phyloP scores from a whole-genome alignment of 2,797 vertebrate species.

The Gymnopithys bicolor region DNA sequence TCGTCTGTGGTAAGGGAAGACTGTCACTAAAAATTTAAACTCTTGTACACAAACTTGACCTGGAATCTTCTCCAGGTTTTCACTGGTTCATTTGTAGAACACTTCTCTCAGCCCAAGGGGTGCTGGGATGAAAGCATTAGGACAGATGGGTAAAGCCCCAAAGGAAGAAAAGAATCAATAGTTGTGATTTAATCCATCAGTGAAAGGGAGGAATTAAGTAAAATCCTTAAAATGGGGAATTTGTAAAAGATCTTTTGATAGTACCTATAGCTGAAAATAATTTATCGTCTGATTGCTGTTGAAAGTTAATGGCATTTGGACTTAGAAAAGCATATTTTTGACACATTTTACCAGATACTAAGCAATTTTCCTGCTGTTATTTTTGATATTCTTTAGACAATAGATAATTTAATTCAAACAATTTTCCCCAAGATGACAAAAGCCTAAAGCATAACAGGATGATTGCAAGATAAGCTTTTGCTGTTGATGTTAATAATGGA shows the following conservation, averaged over 20 bases:
- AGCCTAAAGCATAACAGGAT: conserved; percentile 50
- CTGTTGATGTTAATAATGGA: conserved; percentile 32
- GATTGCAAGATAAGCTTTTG: conserved; percentile 46
- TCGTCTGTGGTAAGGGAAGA: conserved; percentile 85
- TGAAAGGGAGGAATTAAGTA: conserved; percentile 83
- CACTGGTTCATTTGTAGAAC: conserved; percentile 86
- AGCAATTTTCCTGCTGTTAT: conserved; percentile 55
- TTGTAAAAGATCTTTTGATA: conserved; percentile 78
- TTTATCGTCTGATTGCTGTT: conserved; percentile 55
- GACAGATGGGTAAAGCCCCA: conserved; percentile 83
- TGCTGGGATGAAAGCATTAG: conserved; percentile 81
- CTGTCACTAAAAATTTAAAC: conserved; percentile 93
- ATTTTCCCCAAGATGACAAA: conserved; percentile 53
- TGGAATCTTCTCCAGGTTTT: conserved; percentile 85
- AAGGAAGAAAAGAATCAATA: conserved; percentile 81
- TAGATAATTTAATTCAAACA: conserved; percentile 71
- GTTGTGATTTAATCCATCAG: conserved; percentile 82
- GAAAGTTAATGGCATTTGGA: conserved; percentile 34
- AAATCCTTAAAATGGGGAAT: conserved; percentile 80
- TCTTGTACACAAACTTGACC: conserved; percentile 99
- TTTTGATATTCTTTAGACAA: conserved; percentile 57
- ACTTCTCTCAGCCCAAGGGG: conserved; percentile 81
- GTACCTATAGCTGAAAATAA: conserved; percentile 62
- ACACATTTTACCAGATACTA: conserved; percentile 17
- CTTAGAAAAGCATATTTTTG: conserved; percentile 41